These are phyloP conservation scores for Odontamblyopus rebecca DNA, from an alignment of 2,797 vertebrate species.

Conservation along the genomic window DNA sequence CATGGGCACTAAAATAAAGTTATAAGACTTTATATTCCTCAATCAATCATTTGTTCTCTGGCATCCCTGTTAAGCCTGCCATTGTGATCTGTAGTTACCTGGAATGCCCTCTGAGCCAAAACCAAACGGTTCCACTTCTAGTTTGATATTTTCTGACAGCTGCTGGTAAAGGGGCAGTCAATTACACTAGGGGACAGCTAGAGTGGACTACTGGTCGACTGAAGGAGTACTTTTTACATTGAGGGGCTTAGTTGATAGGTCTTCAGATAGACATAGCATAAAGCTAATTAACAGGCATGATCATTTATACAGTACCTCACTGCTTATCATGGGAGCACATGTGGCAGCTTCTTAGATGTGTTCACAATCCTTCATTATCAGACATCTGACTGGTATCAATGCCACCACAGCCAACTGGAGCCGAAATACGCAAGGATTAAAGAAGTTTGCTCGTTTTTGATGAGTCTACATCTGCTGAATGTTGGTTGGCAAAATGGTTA, in stretches of 20 bases:
- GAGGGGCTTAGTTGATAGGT: neutral
- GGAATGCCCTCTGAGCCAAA: constrained; percentile 20
- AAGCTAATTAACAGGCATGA: constrained; percentile 50
- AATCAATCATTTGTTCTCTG: constrained; percentile 24
- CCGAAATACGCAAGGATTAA: constrained; percentile 6
- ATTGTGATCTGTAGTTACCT: constrained; percentile 28
- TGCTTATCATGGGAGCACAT: no score
- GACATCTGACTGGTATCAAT: constrained; percentile 26
- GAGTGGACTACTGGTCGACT: neutral
- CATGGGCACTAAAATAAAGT: constrained; percentile 27
- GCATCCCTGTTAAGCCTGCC: constrained; percentile 18
- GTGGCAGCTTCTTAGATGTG: constrained; percentile 19
- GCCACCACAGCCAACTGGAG: constrained; percentile 19
- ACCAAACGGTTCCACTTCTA: constrained; percentile 25
- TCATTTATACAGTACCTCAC: constrained; percentile 16
- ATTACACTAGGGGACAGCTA: constrained; percentile 5
- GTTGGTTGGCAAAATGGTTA: neutral
- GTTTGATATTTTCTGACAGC: constrained; percentile 22
- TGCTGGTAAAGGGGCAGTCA: constrained; percentile 16
- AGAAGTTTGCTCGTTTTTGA: constrained; percentile 11
- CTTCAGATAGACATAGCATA: constrained; percentile 20
- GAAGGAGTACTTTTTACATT: constrained; percentile 9
- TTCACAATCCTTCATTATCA: constrained; percentile 32
- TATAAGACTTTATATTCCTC: neutral
- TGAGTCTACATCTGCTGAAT: constrained; percentile 18